These are phyloP conservation scores for Osmerus mordax DNA, from an alignment of 2,113 vertebrate species.

Conservation along the genomic window DNA sequence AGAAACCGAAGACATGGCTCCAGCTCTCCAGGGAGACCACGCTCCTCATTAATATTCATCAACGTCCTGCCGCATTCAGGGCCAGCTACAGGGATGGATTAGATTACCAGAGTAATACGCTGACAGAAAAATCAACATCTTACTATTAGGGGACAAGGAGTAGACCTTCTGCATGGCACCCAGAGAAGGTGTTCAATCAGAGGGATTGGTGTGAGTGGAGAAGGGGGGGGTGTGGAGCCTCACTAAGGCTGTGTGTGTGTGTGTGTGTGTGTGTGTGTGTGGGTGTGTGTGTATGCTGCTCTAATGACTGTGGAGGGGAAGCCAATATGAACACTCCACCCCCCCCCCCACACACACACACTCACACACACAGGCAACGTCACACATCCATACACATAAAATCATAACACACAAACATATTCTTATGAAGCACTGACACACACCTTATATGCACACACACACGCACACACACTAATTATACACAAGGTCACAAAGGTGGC, in stretches of 20 bases:
- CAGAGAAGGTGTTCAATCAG: conserved; percentile 19
- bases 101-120: conserved; percentile 49
- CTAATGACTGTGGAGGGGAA: conserved; percentile 7
- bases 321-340: background rate
- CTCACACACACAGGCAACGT: background rate
- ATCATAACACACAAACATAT: background rate
- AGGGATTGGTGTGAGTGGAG: conserved; percentile 8
- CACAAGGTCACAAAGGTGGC: conserved; percentile 3
- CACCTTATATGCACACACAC: background rate
- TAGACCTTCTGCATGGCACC: conserved; percentile 6
- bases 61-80: conserved; percentile 40
- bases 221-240: background rate
- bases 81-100: conserved; percentile 40
- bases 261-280: background rate
- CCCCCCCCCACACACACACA: background rate
- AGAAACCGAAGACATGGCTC: conserved; percentile 66
- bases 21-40: conserved; percentile 45
- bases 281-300: conserved; percentile 5
- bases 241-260: background rate
- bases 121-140: conserved; percentile 56
- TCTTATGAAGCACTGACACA: too few species aligned
- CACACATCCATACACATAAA: background rate
- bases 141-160: conserved; percentile 38
- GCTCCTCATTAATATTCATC: conserved; percentile 68
- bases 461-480: conserved; percentile 8